Base-by-base conservation (phyloP, 1,140 invertebrate species). In the Cherax quadricarinatus region DNA sequence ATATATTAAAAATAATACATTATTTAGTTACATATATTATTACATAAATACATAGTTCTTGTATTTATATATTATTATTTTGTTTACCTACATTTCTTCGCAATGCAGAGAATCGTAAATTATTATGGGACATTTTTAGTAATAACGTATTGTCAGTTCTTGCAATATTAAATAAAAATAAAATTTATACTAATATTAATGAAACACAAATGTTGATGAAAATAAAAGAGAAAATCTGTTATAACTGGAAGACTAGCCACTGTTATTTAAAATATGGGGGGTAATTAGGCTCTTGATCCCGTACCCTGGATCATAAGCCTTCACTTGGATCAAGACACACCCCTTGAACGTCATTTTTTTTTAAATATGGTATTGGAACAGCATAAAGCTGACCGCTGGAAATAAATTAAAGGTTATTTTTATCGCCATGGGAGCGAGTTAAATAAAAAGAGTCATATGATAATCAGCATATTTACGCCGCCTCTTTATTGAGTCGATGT, bases 311-410 rank as follows among this genome's bases (percentile, higher is more conserved):
- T 41, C 30, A 41, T 41, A 41, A 41, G 30, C 30, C 30, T 41
- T 41, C 30, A 41, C 30, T 41, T 1, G 30, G 30, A 41, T 41
- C 30, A 41, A 41, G 30, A 2, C 30, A 41, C 30, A 41, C 30
- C 30, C 30, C 30, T 41, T 41, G 30, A 41, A 41, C 30, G 30
- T 41, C 30, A 41, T 41, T 41, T 21, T 10, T 85, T 85, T 85
- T 30, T 70, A 70, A 70, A 85, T 85, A 85, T 85, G 16, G 60
- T 85, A 85, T 85, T 85, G 60, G 83, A 70, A 41, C 82, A 53
- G 60, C 83, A 85, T 85, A 85, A 85, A 85, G 83, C 83, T 85
- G 83, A 85, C 48, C 83, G 83, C 24, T 10, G n/a, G 83, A 70
- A 70, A 85, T 85, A 85, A 70, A 70, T 85, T 66, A 70, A 85